Percentiles rank a stretch among this genome's conserved stretches.
These are phyloP conservation scores for Malurus leucopterus DNA, from an alignment of 2,797 vertebrate species.

Conservation along the genomic window DNA sequence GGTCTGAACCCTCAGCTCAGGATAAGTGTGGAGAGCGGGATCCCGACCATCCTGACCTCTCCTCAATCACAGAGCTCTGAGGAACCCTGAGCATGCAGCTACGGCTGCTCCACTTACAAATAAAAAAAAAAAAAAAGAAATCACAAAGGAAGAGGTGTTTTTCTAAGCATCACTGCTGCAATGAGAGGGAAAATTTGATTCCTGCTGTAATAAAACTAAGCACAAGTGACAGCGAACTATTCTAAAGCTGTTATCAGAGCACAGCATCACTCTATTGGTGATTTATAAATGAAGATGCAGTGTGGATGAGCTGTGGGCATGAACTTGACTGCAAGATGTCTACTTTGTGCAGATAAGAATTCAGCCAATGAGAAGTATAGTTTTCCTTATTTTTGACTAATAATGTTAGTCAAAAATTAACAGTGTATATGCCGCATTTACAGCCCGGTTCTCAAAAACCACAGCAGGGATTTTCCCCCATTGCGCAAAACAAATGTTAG, in stretches of 20 bases:
- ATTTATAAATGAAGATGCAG: neutral
- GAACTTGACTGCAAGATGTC: neutral
- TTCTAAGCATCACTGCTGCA: neutral
- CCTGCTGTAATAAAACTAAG: neutral
- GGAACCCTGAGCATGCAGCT: rapidly evolving
- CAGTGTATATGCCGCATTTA: neutral
- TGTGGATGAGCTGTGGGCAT: neutral
- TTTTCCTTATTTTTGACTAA: neutral
- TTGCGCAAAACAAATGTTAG: neutral
- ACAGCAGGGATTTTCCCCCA: neutral
- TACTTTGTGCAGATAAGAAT: neutral
- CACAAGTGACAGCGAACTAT: neutral
- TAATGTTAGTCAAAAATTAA: neutral
- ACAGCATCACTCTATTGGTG: rapidly evolving
- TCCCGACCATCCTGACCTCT: neutral
- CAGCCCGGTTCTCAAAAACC: neutral
- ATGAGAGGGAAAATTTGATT: neutral
- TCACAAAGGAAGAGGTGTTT: neutral
- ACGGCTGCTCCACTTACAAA: rapidly evolving
- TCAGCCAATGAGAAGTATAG: neutral
- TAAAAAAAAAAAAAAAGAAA: neutral
- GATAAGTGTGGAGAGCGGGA: rapidly evolving
- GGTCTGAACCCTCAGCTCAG: neutral
- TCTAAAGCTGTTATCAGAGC: neutral
- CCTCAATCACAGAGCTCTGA: neutral